phyloP scores from a whole-genome alignment of 2,113 vertebrate species.

The Pycnonotus jocosus region DNA sequence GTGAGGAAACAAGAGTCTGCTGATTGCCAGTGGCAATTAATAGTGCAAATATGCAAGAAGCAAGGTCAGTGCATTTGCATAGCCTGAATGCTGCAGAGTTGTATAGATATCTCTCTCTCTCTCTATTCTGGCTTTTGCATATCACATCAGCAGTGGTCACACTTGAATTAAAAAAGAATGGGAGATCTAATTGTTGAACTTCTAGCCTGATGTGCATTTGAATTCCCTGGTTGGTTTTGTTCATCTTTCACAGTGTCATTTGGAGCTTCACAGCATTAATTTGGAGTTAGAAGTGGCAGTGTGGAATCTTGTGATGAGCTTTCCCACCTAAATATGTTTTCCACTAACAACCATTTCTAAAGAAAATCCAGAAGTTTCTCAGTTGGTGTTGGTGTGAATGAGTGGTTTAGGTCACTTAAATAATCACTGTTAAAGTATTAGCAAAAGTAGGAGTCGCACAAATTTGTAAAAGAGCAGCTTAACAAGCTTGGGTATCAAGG shows the following conservation, averaged over 20 bases:
- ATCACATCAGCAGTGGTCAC: background rate
- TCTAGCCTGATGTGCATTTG: fast-evolving
- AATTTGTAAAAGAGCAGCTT: background rate
- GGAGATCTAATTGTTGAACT: background rate
- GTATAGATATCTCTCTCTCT: too few relatives aligned
- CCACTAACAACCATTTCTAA: background rate
- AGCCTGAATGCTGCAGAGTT: background rate
- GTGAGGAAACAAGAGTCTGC: background rate
- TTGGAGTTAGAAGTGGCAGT: background rate
- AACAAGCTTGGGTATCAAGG: background rate
- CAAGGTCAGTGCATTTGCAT: background rate
- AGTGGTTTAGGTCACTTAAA: background rate
- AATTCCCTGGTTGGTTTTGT: background rate
- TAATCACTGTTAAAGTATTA: background rate
- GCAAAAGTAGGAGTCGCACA: background rate
- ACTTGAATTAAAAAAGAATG: fast-evolving
- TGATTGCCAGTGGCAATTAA: background rate
- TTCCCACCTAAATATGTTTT: background rate
- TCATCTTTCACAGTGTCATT: fast-evolving
- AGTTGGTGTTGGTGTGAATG: background rate
- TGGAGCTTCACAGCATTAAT: background rate
- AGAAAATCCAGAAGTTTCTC: background rate
- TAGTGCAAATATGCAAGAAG: background rate
- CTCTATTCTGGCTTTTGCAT: background rate
- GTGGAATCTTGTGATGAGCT: background rate